Percentiles rank a stretch among this genome's conserved stretches.
phyloP scores from a whole-genome alignment of 2,888 invertebrate genomes.

The Lithophane semibrunnea region DNA sequence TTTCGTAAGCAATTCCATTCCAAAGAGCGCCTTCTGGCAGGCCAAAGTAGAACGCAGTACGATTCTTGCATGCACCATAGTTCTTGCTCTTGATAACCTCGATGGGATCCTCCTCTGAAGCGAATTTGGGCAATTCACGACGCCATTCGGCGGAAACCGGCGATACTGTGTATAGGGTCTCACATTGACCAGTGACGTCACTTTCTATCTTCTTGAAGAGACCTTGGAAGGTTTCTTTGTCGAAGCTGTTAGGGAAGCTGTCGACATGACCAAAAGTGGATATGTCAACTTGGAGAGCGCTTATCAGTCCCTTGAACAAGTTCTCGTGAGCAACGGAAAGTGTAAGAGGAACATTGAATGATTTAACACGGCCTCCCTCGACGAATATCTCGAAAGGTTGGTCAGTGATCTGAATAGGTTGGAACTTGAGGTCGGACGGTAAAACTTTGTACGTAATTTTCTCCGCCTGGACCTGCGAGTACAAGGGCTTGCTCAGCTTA shows the following conservation, averaged over 20 bases:
- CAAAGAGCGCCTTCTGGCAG: constrained; percentile 89
- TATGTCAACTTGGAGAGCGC: constrained; percentile 93
- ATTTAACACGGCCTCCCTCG: constrained; percentile 91
- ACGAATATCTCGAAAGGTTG: constrained; percentile 91
- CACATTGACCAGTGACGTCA: constrained; percentile 93
- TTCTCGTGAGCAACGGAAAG: constrained; percentile 92
- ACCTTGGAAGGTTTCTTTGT: constrained; percentile 87
- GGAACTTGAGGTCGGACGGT: constrained; percentile 86
- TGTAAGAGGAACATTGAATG: constrained; percentile 89
- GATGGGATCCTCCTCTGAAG: constrained; percentile 85
- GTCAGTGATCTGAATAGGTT: constrained; percentile 88
- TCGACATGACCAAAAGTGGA: constrained; percentile 89
- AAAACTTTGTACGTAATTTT: constrained; percentile 83
- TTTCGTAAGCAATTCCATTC: constrained; percentile 84
- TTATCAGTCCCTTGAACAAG: constrained; percentile 92
- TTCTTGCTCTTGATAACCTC: constrained; percentile 92
- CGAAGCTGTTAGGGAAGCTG: constrained; percentile 85
- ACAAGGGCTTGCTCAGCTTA: constrained; percentile 86
- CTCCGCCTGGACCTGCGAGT: constrained; percentile 88
- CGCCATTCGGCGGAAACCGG: constrained; percentile 90
- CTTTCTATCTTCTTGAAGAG: constrained; percentile 93
- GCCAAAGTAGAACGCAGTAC: constrained; percentile 92
- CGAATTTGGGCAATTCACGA: constrained; percentile 88
- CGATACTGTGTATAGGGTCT: constrained; percentile 92
- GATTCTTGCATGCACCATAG: constrained; percentile 91